Evolutionary conservation across 2,113 vertebrate species (phyloP).

Genomic region (Lipotes vexillifer): DNA sequence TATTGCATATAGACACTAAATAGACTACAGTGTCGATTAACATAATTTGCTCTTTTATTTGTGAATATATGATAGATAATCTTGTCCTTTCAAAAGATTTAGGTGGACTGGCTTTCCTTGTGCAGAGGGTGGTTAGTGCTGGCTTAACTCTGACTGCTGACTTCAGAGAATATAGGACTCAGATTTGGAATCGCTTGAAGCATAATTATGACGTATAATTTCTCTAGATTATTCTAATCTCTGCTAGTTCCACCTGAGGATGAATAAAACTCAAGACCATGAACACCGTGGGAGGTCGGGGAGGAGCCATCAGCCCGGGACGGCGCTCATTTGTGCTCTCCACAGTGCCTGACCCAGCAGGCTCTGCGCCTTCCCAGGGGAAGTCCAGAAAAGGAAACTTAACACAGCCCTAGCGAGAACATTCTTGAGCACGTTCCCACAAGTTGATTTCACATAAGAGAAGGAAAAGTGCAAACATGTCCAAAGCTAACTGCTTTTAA

Average conservation of each 20-base stretch:
- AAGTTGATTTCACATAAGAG: not conserved
- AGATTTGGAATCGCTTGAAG: not conserved
- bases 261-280: not conserved
- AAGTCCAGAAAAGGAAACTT: not conserved
- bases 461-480: not conserved
- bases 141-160: not conserved
- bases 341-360: not conserved
- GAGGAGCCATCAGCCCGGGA: not conserved
- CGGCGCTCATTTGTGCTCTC: accelerated
- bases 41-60: not conserved
- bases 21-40: not conserved
- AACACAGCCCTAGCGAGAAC: not conserved
- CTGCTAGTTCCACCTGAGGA: not conserved
- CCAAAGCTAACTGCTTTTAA: not conserved
- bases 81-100: not conserved
- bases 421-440: not conserved
- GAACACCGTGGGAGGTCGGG: not conserved
- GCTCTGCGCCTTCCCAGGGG: not conserved
- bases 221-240: not conserved
- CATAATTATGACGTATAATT: not conserved
- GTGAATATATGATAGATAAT: not conserved
- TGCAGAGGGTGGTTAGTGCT: not conserved
- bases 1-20: not conserved
- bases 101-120: not conserved
- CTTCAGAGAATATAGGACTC: not conserved